These are phyloP conservation scores for Glaucopsyche alexis DNA, from an alignment of 2,888 invertebrate species.

Conservation along the genomic window DNA sequence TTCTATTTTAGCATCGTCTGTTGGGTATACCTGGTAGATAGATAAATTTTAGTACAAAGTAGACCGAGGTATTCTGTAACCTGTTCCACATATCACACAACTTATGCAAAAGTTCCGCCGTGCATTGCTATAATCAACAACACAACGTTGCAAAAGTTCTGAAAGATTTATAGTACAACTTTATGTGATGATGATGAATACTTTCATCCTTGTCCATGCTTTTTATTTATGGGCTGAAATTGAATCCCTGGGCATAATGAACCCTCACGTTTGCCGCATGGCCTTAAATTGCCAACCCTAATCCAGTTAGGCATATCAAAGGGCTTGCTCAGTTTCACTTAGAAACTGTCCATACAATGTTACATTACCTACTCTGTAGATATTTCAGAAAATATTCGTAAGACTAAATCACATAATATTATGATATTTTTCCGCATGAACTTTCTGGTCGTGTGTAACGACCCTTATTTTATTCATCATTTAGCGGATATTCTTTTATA, in stretches of 20 bases:
- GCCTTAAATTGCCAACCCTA: not conserved
- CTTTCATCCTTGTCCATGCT: not conserved
- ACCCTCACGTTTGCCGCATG: not conserved
- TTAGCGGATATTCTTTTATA: conserved; percentile 19
- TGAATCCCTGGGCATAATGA: conserved; percentile 1
- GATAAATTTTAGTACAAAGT: conserved; percentile 1
- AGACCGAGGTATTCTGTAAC: not conserved
- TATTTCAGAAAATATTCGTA: too few relatives aligned
- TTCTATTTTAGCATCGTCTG: too few relatives aligned
- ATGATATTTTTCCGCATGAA: too few relatives aligned
- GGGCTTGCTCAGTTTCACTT: not conserved
- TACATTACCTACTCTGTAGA: too few relatives aligned
- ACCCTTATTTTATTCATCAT: not conserved
- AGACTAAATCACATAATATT: too few relatives aligned
- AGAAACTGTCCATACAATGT: not conserved
- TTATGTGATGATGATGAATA: not conserved
- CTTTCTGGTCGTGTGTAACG: not conserved
- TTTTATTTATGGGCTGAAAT: not conserved
- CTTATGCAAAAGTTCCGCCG: conserved; percentile 1
- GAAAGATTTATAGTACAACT: not conserved
- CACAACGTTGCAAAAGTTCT: not conserved
- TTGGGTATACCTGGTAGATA: not conserved
- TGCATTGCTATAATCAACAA: not conserved
- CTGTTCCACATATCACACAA: conserved; percentile 7
- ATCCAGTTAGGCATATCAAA: conserved; percentile 19